Percentiles rank a stretch among this genome's conserved stretches.
phyloP scores from a whole-genome alignment of 1,140 invertebrate species.

The Bombus cullumanus region DNA sequence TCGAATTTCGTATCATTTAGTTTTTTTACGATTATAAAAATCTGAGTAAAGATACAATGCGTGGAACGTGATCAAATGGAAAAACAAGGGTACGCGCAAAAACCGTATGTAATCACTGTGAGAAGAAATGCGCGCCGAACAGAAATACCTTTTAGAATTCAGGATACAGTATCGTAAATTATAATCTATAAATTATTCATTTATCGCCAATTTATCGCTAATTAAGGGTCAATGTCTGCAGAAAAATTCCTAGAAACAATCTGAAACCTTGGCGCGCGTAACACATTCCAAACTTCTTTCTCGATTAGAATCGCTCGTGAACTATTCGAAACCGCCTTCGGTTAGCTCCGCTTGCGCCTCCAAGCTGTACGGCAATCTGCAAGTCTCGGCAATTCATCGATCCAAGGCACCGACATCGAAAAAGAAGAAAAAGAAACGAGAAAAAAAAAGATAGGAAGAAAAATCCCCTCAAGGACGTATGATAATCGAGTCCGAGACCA shows the following conservation, averaged over 20 bases:
- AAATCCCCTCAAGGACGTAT: slow-evolving; percentile 20
- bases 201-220: background rate
- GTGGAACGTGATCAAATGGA: too few relatives aligned
- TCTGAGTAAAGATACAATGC: too few relatives aligned
- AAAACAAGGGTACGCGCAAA: too few relatives aligned
- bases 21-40: too few relatives aligned
- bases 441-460: background rate
- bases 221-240: background rate
- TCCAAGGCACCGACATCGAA: background rate
- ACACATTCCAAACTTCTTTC: background rate
- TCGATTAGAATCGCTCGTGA: background rate
- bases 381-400: background rate
- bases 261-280: background rate
- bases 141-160: background rate
- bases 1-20: too few relatives aligned
- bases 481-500: slow-evolving; percentile 2
- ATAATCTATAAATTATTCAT: background rate
- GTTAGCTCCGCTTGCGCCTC: background rate
- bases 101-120: too few relatives aligned
- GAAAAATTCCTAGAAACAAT: background rate
- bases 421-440: background rate
- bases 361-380: background rate
- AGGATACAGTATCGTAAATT: too few relatives aligned
- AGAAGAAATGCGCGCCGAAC: background rate
- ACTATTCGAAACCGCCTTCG: background rate